Evolutionary conservation across 2,113 vertebrate genomes (phyloP), one percentile per base, ranked within the genome.

Genomic region (Perca flavescens): DNA sequence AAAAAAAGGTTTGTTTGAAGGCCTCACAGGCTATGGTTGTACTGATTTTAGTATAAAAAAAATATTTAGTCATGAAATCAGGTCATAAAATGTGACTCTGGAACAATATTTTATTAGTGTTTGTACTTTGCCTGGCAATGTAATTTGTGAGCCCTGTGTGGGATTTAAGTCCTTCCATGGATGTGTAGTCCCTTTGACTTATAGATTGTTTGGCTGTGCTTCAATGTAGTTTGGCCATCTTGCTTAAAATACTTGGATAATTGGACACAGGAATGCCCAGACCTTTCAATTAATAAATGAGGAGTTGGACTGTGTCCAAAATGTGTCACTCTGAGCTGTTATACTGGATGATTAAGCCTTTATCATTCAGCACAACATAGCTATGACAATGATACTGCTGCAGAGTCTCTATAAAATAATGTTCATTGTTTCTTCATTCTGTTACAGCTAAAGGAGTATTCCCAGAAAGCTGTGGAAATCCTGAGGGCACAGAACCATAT

Each of bases 381-480:
- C 13, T 8, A 2, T 34, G 8, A 0, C 25, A 21, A 21, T 69
- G 1, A 17, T n/a, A 43, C 28, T 75, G 5, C 2, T 56, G 22
- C 9, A 15, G n/a, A 17, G 9, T 52, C 7, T 36, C 0, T 53
- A 5, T 46, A 17, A 69, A 71, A 69, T 56, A 15, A 4, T 36
- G 58, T 2, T 3, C 28, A 56, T 57, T 1, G 4, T 73, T 80
- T 79, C 3, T 46, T 22, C 61, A 86, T 75, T 58, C 3, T 86
- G 4, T 66, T 93, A 60, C 87, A 99, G 98, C 74, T 99, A 75
- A 99, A 99, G 88, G 98, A 99, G 63, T 99, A 99, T 83, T 99
- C 98, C 34, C 98, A 99, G 61, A 99, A 99, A 88, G 98, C 98
- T 0, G 98, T 99, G 36, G 98, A 99, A 94, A 99, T 99, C 77